Percentiles rank a stretch among this genome's conserved stretches.
Evolutionary conservation across 2,888 invertebrate species (phyloP).

Genomic region (Archips crataeganus): DNA sequence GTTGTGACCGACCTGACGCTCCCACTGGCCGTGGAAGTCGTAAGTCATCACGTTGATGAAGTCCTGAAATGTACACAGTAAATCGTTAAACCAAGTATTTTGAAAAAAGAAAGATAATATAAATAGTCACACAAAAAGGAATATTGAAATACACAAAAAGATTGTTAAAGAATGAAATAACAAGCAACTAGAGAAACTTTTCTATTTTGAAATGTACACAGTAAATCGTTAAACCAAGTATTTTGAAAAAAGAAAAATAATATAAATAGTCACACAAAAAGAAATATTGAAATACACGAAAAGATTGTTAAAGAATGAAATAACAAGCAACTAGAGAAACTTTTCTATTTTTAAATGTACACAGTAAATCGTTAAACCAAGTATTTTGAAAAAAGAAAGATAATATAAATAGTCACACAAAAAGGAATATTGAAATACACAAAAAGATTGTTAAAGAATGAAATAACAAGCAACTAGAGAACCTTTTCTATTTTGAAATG

Average conservation of each 20-base stretch:
- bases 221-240: background rate
- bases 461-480: too few species aligned
- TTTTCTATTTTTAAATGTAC: too few species aligned
- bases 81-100: background rate
- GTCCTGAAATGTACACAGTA: conserved; percentile 79
- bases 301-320: too few species aligned
- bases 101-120: background rate
- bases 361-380: background rate
- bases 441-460: too few species aligned
- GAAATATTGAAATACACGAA: too few species aligned
- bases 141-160: too few species aligned
- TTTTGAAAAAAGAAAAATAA: background rate
- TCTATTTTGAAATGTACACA: too few species aligned
- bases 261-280: background rate
- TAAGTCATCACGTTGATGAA: conserved; percentile 98
- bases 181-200: too few species aligned
- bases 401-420: background rate
- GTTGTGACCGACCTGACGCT: conserved; percentile 96
- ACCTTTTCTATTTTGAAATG: conserved; percentile 37
- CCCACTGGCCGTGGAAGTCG: conserved; percentile 98
- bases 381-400: background rate
- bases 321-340: too few species aligned
- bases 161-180: too few species aligned
- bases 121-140: background rate
- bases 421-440: too few species aligned